These are phyloP conservation scores for Panthera leo DNA, from an alignment of 2,113 vertebrate genomes.

Conservation along the genomic window DNA sequence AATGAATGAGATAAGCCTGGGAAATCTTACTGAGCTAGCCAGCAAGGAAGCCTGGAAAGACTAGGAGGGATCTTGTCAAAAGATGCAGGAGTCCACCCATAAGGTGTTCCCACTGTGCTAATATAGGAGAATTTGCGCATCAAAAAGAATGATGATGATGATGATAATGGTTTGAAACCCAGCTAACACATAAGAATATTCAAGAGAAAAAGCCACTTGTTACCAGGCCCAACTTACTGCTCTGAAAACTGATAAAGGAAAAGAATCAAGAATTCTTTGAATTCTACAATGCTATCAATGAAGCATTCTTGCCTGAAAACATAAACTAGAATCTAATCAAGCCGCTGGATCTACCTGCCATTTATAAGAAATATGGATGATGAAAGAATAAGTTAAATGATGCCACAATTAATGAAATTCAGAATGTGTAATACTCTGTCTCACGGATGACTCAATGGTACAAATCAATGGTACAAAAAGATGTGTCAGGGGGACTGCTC, in stretches of 20 bases:
- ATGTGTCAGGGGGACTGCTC: too few species aligned
- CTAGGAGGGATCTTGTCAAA: not conserved
- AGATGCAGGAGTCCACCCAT: not conserved
- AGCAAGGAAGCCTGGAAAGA: not conserved
- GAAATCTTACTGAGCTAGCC: not conserved
- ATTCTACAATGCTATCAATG: not conserved
- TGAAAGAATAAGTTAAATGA: not conserved
- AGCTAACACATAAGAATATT: not conserved
- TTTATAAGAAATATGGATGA: not conserved
- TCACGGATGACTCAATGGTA: not conserved
- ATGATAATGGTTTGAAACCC: not conserved
- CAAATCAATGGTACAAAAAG: not conserved
- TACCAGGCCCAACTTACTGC: not conserved
- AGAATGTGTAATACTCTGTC: not conserved
- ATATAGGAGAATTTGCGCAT: not conserved
- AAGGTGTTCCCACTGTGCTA: not conserved
- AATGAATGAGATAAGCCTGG: conserved; percentile 1
- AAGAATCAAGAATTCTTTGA: not conserved
- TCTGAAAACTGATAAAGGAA: conserved; percentile 16
- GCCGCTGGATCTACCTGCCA: not conserved
- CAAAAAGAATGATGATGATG: not conserved
- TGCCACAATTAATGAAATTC: not conserved
- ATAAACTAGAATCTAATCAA: not conserved
- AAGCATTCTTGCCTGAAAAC: not conserved
- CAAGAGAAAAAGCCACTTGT: not conserved